phyloP scores from a whole-genome alignment of 2,113 vertebrate genomes.

The Oceanodroma tethys region DNA sequence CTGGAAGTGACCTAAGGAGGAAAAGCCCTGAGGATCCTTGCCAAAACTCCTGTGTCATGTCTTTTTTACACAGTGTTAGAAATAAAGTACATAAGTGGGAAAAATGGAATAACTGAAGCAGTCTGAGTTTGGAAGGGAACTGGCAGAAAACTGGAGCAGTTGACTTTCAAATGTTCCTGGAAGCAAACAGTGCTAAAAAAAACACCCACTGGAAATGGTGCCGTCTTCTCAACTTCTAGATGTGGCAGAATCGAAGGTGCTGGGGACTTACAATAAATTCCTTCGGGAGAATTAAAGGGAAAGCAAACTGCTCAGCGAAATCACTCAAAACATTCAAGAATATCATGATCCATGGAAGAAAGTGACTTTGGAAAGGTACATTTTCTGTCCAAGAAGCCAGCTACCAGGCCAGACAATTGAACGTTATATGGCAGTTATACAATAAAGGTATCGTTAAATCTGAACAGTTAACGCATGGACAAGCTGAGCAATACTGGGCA shows the following conservation, averaged over 20 bases:
- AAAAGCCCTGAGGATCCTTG: conserved; percentile 17
- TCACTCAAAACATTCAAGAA: background rate
- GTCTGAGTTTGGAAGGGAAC: background rate
- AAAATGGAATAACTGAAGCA: conserved; percentile 19
- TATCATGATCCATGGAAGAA: background rate
- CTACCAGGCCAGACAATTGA: background rate
- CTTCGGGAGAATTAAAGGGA: background rate
- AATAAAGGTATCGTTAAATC: background rate
- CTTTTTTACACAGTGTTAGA: conserved; percentile 27
- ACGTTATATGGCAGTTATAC: background rate
- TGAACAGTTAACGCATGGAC: background rate
- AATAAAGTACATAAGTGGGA: background rate
- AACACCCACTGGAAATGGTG: background rate
- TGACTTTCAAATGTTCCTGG: conserved; percentile 54
- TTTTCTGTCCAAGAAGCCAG: background rate
- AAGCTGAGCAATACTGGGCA: background rate
- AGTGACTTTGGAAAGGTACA: background rate
- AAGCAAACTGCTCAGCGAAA: background rate
- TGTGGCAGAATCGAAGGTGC: background rate
- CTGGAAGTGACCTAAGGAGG: conserved; percentile 42
- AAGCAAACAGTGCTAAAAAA: background rate
- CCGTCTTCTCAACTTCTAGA: background rate
- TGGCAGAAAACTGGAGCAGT: conserved; percentile 4
- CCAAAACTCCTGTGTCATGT: background rate
- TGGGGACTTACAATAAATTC: background rate